These are phyloP conservation scores for Dissostichus mawsoni DNA, from an alignment of 2,113 vertebrate genomes.

Conservation along the genomic window DNA sequence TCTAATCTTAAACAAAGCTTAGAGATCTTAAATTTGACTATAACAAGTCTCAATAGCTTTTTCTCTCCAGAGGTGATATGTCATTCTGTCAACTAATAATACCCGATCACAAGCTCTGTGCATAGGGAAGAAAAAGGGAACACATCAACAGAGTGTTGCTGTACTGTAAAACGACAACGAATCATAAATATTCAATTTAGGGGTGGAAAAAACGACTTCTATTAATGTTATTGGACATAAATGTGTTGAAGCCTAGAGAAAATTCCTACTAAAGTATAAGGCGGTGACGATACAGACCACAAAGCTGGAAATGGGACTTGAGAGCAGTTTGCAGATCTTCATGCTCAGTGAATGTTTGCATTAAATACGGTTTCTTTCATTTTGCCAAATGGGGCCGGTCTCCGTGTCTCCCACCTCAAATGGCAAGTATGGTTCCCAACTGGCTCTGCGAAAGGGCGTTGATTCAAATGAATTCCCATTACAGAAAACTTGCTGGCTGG, in stretches of 20 bases:
- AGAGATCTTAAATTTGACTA: constrained; percentile 44
- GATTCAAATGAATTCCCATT: constrained; percentile 86
- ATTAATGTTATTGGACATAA: neutral
- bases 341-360: constrained; percentile 54
- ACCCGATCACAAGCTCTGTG: constrained; percentile 9
- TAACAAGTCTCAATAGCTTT: constrained; percentile 25
- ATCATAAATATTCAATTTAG: neutral
- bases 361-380: constrained; percentile 67
- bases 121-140: neutral
- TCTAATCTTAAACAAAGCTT: constrained; percentile 44
- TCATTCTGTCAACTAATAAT: constrained; percentile 52
- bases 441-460: constrained; percentile 63
- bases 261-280: neutral
- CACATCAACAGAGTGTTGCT: neutral
- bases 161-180: neutral
- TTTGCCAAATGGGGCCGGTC: constrained; percentile 65
- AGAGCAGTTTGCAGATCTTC: constrained; percentile 45
- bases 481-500: constrained; percentile 80
- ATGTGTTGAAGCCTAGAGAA: neutral
- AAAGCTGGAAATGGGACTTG: constrained; percentile 30
- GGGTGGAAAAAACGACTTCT: neutral
- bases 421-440: constrained; percentile 57
- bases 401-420: constrained; percentile 60
- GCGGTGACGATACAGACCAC: constrained; percentile 8
- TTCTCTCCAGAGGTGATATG: constrained; percentile 37